These are phyloP conservation scores for Caenorhabditis briggsae DNA, from an alignment of 1,140 invertebrate species.

Conservation along the genomic window DNA sequence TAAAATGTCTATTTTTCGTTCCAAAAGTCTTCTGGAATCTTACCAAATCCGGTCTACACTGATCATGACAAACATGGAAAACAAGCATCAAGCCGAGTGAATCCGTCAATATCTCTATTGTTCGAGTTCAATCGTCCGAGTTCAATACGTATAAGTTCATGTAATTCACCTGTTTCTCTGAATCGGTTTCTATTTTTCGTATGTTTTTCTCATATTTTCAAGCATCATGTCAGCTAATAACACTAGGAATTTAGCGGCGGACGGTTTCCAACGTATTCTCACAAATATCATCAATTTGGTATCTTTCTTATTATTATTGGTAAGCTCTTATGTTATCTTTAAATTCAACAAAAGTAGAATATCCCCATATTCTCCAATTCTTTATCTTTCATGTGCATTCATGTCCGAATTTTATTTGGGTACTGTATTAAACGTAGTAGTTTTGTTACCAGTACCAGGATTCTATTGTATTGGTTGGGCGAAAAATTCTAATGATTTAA, in stretches of 20 bases:
- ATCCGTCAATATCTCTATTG: constrained; percentile 65
- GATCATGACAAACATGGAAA: constrained; percentile 75
- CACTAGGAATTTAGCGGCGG: too few species aligned
- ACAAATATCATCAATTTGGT: too few species aligned
- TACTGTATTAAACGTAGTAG: not conserved
- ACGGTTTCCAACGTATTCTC: too few species aligned
- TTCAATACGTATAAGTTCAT: too few species aligned
- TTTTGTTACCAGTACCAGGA: not conserved
- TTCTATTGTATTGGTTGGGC: not conserved
- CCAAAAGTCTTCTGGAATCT: not conserved
- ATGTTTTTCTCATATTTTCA: too few species aligned
- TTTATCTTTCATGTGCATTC: not conserved
- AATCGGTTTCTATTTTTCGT: too few species aligned
- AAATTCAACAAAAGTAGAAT: not conserved
- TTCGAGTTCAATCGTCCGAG: too few species aligned
- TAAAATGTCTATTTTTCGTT: not conserved
- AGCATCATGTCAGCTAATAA: too few species aligned
- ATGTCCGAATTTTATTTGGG: not conserved
- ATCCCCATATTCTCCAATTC: not conserved
- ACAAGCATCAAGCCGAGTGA: constrained; percentile 71
- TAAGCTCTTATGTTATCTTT: not conserved
- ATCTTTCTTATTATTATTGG: too few species aligned
- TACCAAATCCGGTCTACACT: constrained; percentile 71
- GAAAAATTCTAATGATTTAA: not conserved
- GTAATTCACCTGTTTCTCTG: too few species aligned